Percentiles rank a stretch among this genome's conserved stretches.
Evolutionary conservation across 2,113 vertebrate genomes (phyloP).

Genomic region (Arenaria interpres): DNA sequence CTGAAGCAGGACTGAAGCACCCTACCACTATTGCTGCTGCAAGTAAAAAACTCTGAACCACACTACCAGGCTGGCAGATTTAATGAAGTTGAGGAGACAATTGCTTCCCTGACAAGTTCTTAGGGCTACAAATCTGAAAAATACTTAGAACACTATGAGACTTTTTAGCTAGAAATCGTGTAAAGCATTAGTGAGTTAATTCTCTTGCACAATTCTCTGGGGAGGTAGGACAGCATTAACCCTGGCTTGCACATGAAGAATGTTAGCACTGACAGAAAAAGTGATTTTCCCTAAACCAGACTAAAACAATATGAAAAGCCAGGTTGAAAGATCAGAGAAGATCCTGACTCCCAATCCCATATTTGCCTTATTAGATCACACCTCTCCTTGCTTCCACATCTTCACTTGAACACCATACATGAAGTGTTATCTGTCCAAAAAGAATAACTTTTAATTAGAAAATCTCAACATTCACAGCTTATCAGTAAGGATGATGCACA

Average conservation of each 20-base stretch:
- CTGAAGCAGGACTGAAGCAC: not conserved
- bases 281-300: not conserved
- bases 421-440: not conserved
- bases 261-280: not conserved
- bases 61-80: not conserved
- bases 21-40: not conserved
- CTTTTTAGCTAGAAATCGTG: not conserved
- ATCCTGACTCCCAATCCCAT: not conserved
- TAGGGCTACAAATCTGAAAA: not conserved
- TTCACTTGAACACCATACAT: not conserved
- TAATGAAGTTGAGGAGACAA: not conserved
- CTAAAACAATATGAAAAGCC: not conserved
- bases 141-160: not conserved
- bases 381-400: not conserved
- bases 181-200: not conserved
- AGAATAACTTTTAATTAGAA: not conserved
- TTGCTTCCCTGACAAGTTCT: not conserved
- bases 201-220: not conserved
- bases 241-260: not conserved
- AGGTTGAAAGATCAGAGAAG: not conserved
- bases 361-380: not conserved
- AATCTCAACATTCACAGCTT: not conserved
- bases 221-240: not conserved
- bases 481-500: not conserved
- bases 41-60: not conserved